These are phyloP conservation scores for Styela clava DNA, from an alignment of 23 tunicate genomes.

Conservation along the genomic window DNA sequence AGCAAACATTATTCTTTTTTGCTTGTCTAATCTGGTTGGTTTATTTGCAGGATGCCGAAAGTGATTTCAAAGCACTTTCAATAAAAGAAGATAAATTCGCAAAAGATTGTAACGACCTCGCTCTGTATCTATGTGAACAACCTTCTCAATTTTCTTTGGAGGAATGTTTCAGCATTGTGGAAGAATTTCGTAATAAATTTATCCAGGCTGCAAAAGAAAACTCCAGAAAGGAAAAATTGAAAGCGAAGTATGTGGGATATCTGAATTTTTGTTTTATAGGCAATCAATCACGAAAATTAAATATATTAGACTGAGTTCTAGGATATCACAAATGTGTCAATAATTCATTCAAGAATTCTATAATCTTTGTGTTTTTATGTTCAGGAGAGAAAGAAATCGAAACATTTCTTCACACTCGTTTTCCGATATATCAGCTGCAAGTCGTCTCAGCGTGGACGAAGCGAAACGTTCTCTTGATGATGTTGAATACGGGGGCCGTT, in stretches of 20 bases:
- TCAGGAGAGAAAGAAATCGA: slow-evolving; percentile 17
- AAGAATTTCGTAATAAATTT: slow-evolving; percentile 71
- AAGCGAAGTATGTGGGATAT: slow-evolving; percentile 20
- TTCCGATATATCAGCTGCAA: background rate
- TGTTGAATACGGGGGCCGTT: background rate
- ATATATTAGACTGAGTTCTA: no score
- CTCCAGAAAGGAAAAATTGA: slow-evolving; percentile 30
- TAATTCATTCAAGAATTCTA: no score
- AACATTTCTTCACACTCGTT: slow-evolving; percentile 1
- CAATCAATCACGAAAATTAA: background rate
- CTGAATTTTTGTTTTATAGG: background rate
- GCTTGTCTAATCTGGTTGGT: no score
- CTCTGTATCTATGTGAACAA: slow-evolving; percentile 77
- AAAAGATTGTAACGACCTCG: slow-evolving; percentile 40
- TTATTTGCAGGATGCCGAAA: background rate
- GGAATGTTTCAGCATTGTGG: slow-evolving; percentile 60
- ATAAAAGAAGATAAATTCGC: slow-evolving; percentile 25
- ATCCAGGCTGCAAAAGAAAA: slow-evolving; percentile 66
- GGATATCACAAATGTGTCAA: no score
- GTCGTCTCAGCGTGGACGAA: background rate
- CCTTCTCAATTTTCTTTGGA: slow-evolving; percentile 50
- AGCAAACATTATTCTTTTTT: no score
- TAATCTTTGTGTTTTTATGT: no score
- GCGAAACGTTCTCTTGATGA: background rate
- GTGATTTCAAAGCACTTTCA: slow-evolving; percentile 10